Base-by-base conservation (phyloP, 2,797 vertebrate species). In the Oceanodroma leucorhoa region DNA sequence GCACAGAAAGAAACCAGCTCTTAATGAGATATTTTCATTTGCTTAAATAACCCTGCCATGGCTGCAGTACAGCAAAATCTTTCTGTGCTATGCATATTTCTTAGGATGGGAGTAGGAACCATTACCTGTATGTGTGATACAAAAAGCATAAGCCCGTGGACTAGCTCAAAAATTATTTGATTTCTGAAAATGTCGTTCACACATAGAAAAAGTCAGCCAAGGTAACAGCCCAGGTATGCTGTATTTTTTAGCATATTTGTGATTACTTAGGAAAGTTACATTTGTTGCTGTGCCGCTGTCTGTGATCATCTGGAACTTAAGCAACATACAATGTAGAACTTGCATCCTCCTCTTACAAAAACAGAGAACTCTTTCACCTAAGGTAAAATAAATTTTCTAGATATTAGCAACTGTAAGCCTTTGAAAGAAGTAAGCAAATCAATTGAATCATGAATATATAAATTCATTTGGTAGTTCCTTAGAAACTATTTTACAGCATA, bases 21-120 rank as follows among this genome's bases (percentile, higher is more conserved):
- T 95, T 91, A 76, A 96, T 93, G 60, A 95, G 83, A 70, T 40
- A 24, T 93, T 95, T 95, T 92, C 41, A 45, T 89, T 95, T 96
- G 78, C 72, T 73, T 95, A 96, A 93, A 76, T 72, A 95, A 87
- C n/a, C 54, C 75, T 94, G 64, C 54, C 19, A 1, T 82, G 85
- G 55, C 72, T 90, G 66, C 57, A 70, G 40, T 20, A 38, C 38
- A 45, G 50, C 26, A 75, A 61, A 88, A 76, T 40, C 43, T 83
- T 50, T 51, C 69, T 65, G 36, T 73, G 58, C 38, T 79, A 3
- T 54, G 53, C 34, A 14, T 70, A 46, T 73, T 84, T 88, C 45
- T 66, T 64, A 40, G 45, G 18, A 12, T 76, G 46, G 48, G 4
- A 73, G 27, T 50, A 54, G 1, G 29, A 85, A 24, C 38, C 9